A percentile compares a stretch with the other conserved stretches of the same genome.
phyloP scores from a whole-genome alignment of 2,888 invertebrate species.

The Gisinianus flammeolus region DNA sequence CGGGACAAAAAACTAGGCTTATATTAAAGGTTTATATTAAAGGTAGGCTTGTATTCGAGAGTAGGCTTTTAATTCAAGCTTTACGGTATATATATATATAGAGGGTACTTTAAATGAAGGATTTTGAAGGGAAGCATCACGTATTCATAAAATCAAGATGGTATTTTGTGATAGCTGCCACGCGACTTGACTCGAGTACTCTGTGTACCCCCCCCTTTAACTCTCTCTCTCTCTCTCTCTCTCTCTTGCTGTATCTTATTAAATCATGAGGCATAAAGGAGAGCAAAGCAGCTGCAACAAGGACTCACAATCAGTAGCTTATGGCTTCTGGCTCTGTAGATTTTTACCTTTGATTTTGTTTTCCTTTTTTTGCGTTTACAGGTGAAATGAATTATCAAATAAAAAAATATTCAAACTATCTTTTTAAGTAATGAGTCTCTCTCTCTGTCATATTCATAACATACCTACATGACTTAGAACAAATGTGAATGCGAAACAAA shows the following conservation, averaged over 20 bases:
- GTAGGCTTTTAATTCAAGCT: too few relatives aligned
- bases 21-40: too few relatives aligned
- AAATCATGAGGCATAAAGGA: conserved; percentile 7
- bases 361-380: conserved; percentile 13
- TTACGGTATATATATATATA: conserved; percentile 3
- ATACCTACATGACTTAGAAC: too few relatives aligned
- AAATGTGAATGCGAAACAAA: too few relatives aligned
- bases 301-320: not conserved
- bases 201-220: conserved; percentile 2
- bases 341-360: too few relatives aligned
- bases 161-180: conserved; percentile 17
- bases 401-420: too few relatives aligned
- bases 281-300: conserved; percentile 2
- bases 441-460: too few relatives aligned
- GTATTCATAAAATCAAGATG: conserved; percentile 28
- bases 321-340: conserved; percentile 1
- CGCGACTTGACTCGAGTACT: conserved; percentile 30
- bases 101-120: not conserved
- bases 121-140: not conserved
- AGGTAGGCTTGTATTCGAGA: too few relatives aligned
- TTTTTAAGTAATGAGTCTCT: too few relatives aligned
- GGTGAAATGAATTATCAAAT: conserved; percentile 16
- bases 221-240: conserved; percentile 5
- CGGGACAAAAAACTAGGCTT: too few relatives aligned
- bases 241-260: conserved; percentile 25